Evolutionary conservation across 2,888 invertebrate genomes (phyloP), one percentile per base, ranked within the genome.

Genomic region (Folsomia manolachei): DNA sequence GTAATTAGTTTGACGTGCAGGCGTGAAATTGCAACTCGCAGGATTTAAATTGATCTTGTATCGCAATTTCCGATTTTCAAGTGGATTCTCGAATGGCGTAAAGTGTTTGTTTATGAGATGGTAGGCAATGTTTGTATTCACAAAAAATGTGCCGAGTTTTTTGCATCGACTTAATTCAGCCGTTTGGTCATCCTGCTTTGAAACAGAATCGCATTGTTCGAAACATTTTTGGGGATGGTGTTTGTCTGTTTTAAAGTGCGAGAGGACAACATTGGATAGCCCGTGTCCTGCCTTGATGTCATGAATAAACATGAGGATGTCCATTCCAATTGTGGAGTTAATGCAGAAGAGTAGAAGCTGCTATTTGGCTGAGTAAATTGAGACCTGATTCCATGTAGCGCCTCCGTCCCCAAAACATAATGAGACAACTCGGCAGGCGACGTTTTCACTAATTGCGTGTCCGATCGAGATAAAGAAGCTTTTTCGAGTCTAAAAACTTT

Each of bases 251-350:
- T n/a, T n/a, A n/a, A n/a, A n/a, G n/a, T n/a, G n/a, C n/a, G n/a
- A n/a, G n/a, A n/a, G n/a, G n/a, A n/a, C n/a, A n/a, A n/a, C n/a
- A n/a, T n/a, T n/a, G n/a, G n/a, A n/a, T n/a, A n/a, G n/a, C 39
- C 14, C 39, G 39, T 39, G 39, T 39, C 39, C 39, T 39, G 39
- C 39, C 4, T 39, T 39, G 39, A 23, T 62, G 67, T 73, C 73
- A 70, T 73, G 71, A 73, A 73, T 73, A 73, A 63, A 71, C 70
- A 73, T 70, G 71, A 70, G 63, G 63, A 64, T 71, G 39, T 39
- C 7, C 39, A 39, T 9, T 39, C 7, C 39, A 39, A 39, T 39
- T 39, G 39, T n/a, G n/a, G n/a, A 39, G 39, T 14, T 9, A 39
- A 39, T 39, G 39, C 14, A 39, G 39, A 39, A 39, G 71, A 71